Evolutionary conservation across 2,113 vertebrate genomes (phyloP), one percentile per base, ranked within the genome.

Genomic region (Amazona guildingii): DNA sequence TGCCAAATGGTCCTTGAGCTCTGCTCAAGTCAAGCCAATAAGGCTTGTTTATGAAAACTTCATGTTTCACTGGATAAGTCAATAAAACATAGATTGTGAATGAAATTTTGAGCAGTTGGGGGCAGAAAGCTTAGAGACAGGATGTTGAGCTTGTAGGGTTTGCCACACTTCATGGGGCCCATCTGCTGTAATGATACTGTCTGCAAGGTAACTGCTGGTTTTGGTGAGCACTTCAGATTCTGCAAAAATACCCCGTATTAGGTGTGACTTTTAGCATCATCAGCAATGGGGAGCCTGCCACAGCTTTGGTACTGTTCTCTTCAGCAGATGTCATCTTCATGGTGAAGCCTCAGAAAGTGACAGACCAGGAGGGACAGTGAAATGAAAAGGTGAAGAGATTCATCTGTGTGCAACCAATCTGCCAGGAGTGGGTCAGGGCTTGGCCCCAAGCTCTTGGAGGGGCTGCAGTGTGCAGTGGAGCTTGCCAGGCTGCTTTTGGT

Each of bases 261-360:
- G 89, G 92, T 87, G 92, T 73, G 92, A 94, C 11, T 19, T 89
- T 68, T 43, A 90, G 87, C 79, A 82, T 11, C 19, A 57, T 51
- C 90, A 91, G 74, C 89, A 54, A 3, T 12, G 17, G 68, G 84
- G 86, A 96, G 88, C 74, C 66, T 21, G 39, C 64, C 51, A 43
- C 57, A 57, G 88, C 74, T 78, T 72, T 76, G 25, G 9, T 62
- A 13, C 68, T 29, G 29, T 33, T 79, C 6, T 41, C 52, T 66
- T 92, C 62, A 79, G 80, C 92, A 95, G 81, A 86, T 94, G 86
- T 66, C 61, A 0, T 67, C 73, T 84, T 51, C 0, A 7, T 48
- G 68, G 35, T 15, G 55, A 81, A 75, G 29, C 77, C 59, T 79
- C 0, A 4, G 41, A 31, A 75, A 13, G 48, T 31, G 74, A 79